These are phyloP conservation scores for Formicarius rufipectus DNA, from an alignment of 2,113 vertebrate genomes.

Conservation along the genomic window DNA sequence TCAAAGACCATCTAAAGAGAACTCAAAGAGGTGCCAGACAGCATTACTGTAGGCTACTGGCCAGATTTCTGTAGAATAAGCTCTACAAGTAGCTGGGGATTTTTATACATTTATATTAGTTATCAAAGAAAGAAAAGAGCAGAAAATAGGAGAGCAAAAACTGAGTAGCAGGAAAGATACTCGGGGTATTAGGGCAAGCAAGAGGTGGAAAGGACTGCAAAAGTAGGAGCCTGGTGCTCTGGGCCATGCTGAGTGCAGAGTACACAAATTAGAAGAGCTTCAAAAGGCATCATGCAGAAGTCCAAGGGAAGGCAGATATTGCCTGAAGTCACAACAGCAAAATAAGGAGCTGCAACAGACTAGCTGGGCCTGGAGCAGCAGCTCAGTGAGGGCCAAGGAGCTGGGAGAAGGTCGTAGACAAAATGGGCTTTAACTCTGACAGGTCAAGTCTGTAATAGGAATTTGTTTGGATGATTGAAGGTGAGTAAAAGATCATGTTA, in stretches of 20 bases:
- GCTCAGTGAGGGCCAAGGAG: background rate
- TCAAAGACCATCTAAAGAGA: background rate
- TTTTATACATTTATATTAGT: background rate
- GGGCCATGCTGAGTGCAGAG: background rate
- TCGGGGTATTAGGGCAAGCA: background rate
- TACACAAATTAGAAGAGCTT: background rate
- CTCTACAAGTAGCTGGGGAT: background rate
- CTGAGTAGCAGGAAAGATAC: background rate
- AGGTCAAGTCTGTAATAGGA: background rate
- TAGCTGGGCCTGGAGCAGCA: background rate
- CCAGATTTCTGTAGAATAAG: background rate
- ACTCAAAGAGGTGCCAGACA: background rate
- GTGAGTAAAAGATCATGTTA: background rate
- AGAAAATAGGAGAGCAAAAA: background rate
- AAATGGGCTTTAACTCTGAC: background rate
- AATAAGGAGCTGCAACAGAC: background rate
- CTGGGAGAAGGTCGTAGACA: accelerated
- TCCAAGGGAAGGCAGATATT: background rate
- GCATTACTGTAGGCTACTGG: background rate
- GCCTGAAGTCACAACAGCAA: background rate
- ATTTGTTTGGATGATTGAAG: background rate
- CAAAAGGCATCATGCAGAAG: background rate
- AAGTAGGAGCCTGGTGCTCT: background rate
- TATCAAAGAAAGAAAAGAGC: background rate
- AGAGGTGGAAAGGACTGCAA: background rate